Evolutionary conservation across 2,888 invertebrate species (phyloP).

Genomic region (Platerodrilus igneus): DNA sequence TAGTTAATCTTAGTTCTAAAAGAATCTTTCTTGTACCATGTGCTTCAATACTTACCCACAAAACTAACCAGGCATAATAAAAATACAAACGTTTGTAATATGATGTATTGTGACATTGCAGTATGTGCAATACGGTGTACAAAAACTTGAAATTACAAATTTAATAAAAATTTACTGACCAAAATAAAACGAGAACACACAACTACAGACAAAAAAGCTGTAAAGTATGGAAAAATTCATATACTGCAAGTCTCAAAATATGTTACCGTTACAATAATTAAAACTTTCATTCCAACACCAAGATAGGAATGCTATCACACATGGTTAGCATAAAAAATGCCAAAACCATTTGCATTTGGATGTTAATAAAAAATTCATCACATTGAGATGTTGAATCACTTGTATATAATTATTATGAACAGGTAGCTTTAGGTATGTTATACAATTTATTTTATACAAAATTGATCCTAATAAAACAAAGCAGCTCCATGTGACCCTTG

Average conservation of each 20-base stretch:
- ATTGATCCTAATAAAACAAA: slow-evolving; percentile 45
- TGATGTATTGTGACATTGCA: slow-evolving; percentile 46
- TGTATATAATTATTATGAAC: slow-evolving; percentile 33
- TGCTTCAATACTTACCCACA: too few species aligned
- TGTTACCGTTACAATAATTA: slow-evolving; percentile 42
- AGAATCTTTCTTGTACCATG: too few species aligned
- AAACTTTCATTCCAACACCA: slow-evolving; percentile 46
- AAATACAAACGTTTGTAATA: slow-evolving; percentile 32
- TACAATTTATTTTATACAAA: slow-evolving; percentile 47
- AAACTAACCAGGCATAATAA: too few species aligned
- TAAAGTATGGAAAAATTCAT: slow-evolving; percentile 40
- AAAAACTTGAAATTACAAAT: slow-evolving; percentile 39
- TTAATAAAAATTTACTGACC: slow-evolving; percentile 36
- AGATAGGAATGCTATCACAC: slow-evolving; percentile 44
- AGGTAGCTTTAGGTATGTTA: slow-evolving; percentile 45
- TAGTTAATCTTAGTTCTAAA: too few species aligned
- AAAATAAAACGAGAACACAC: slow-evolving; percentile 45
- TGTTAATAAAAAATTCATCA: slow-evolving; percentile 45
- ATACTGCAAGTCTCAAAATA: slow-evolving; percentile 38
- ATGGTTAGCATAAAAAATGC: slow-evolving; percentile 28
- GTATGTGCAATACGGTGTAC: slow-evolving; percentile 35
- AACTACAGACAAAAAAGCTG: slow-evolving; percentile 46
- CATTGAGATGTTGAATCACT: slow-evolving; percentile 38
- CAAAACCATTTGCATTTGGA: slow-evolving; percentile 27
- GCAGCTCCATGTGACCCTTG: slow-evolving; percentile 24